Base-by-base conservation (phyloP, 2,797 vertebrate species). In the Acanthurus tractus region DNA sequence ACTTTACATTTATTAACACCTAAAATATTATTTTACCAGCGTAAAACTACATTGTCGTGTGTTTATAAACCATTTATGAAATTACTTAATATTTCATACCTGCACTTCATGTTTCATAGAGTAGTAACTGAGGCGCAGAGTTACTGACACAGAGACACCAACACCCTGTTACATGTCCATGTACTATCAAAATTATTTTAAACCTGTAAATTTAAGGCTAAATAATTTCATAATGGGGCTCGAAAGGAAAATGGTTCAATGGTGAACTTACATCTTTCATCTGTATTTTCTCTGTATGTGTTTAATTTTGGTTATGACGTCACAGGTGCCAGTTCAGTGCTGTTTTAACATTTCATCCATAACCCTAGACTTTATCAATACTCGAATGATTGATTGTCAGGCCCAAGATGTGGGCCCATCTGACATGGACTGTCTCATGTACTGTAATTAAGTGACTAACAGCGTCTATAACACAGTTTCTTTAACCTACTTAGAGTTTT, bases 401-500 rank as follows among this genome's bases (percentile, higher is more conserved):
- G 57, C 9, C 22, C 14, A 36, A 17, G 36, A 25, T 34, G 58
- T 13, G 53, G 49, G 42, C 20, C 17, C 50, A 22, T n/a, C 15
- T 65, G 49, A 76, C 45, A 40, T 67, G 22, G 44, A 58, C 23
- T 58, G 23, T 22, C 44, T 34, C 52, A 62, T 53, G 22, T 71
- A 50, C 25, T 80, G 61, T 52, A 54, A 44, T 9, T 36, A 52
- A 3, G 23, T 18, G 20, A 40, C 20, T 46, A 50, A 64, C 56
- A 25, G 12, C 4, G 6, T 76, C 25, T 9, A 29, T 53, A 61
- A 45, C 25, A 56, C 56, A 56, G 50, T 22, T 38, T 66, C 68
- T 58, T 36, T 76, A 49, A 23, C 22, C 63, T 57, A 61, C 44
- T 70, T 40, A 20, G 11, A 71, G 55, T 70, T 73, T 70, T 76